Evolutionary conservation across 2,888 invertebrate species (phyloP).

Genomic region (Adelognathus sp.): DNA sequence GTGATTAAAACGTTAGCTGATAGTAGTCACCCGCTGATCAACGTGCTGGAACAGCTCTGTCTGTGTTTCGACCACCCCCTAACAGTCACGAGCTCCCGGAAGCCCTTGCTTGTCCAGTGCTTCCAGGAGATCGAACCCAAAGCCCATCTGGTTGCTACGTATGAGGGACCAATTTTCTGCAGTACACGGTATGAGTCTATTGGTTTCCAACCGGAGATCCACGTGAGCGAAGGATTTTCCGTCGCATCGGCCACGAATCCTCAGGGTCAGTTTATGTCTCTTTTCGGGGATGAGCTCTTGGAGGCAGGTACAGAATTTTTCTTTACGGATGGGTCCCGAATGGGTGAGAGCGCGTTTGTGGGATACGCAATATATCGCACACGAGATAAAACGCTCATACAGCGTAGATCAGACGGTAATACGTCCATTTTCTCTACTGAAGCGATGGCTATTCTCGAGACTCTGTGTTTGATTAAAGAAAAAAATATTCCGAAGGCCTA

Average conservation of each 20-base stretch:
- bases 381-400: background rate
- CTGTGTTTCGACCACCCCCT: background rate
- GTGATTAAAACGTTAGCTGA: background rate
- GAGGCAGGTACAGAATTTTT: background rate
- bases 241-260: background rate
- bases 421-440: conserved; percentile 40
- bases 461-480: background rate
- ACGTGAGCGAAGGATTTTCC: background rate
- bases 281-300: background rate
- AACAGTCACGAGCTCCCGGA: background rate
- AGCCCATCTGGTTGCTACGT: background rate
- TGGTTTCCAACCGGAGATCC: background rate
- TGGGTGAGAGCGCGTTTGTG: background rate
- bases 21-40: background rate
- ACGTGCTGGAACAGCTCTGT: background rate
- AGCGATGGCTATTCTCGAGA: conserved; percentile 27
- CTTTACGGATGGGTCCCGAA: conserved; percentile 37
- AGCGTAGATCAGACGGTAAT: background rate
- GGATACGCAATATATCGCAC: conserved; percentile 16
- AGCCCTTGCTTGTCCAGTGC: background rate
- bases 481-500: background rate
- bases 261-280: background rate
- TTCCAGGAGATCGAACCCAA: background rate
- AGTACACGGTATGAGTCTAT: background rate
- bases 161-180: background rate